phyloP scores from a whole-genome alignment of 2,113 vertebrate species.

The Chlorodrepanis virens region DNA sequence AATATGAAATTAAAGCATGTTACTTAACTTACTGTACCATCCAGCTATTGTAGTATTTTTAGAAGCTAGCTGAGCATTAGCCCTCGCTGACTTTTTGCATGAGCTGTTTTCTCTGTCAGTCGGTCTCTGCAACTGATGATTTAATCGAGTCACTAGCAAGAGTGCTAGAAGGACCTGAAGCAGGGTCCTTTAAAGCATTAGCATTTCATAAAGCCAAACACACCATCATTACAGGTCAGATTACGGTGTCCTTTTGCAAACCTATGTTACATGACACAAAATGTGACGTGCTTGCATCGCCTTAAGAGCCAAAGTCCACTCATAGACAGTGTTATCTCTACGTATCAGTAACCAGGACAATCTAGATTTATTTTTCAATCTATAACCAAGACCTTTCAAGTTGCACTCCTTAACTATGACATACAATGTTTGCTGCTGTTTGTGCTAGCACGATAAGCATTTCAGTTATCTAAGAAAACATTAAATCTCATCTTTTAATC shows the following conservation, averaged over 20 bases:
- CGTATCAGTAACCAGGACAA: constrained; percentile 26
- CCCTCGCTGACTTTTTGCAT: neutral
- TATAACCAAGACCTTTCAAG: constrained; percentile 39
- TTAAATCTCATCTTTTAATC: constrained; percentile 29
- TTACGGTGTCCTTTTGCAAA: neutral
- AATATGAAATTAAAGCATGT: constrained; percentile 43
- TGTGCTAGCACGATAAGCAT: neutral
- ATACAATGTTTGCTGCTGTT: neutral
- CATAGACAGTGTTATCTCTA: constrained; percentile 2
- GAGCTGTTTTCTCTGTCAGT: neutral
- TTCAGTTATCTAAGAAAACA: constrained; percentile 37
- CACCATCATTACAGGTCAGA: neutral
- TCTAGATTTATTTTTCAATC: constrained; percentile 40
- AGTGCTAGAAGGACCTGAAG: neutral
- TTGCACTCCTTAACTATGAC: neutral
- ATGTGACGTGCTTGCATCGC: neutral
- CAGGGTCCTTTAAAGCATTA: neutral
- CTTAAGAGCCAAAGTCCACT: constrained; percentile 7
- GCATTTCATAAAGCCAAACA: neutral
- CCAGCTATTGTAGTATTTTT: constrained; percentile 52
- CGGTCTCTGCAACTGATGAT: neutral
- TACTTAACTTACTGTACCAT: constrained; percentile 42
- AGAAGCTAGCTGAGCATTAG: constrained; percentile 36
- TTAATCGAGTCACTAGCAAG: neutral
- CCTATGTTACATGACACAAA: neutral